phyloP scores from a whole-genome alignment of 2,888 invertebrate genomes.

The Hydropsyche betteni region DNA sequence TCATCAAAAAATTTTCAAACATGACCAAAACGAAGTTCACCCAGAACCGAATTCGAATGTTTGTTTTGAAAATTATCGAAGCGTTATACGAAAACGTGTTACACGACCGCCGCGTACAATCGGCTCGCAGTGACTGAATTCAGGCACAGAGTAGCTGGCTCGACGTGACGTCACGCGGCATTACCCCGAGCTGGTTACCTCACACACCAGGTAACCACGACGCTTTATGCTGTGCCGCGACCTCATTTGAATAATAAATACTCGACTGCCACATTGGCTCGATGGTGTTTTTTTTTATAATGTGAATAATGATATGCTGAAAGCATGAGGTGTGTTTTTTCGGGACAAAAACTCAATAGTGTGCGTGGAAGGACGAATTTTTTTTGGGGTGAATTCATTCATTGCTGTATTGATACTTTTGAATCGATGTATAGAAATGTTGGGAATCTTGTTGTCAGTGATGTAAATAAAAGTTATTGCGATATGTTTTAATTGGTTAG shows the following conservation, averaged over 20 bases:
- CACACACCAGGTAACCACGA: slow-evolving; percentile 34
- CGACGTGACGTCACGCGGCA: slow-evolving; percentile 16
- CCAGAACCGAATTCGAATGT: not conserved
- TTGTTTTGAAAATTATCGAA: slow-evolving; percentile 4
- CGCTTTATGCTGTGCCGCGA: slow-evolving; percentile 23
- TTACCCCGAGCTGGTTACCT: slow-evolving; percentile 19
- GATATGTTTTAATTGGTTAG: no score
- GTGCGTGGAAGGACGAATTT: no score
- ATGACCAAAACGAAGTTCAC: not conserved
- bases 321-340: not conserved
- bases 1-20: not conserved
- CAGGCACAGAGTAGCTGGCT: not conserved
- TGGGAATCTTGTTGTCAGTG: no score
- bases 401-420: no score
- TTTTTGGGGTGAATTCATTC: no score
- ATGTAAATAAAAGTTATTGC: no score
- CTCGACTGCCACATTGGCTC: not conserved
- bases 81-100: not conserved
- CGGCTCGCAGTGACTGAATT: slow-evolving; percentile 12
- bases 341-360: not conserved
- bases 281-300: not conserved
- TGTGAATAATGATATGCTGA: not conserved
- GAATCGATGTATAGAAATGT: no score
- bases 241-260: slow-evolving; percentile 35
- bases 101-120: not conserved